A percentile compares a stretch with the other conserved stretches of the same genome.
Conservation (phyloP, 2,113 vertebrate species). For the Macquaria australasica region DNA sequence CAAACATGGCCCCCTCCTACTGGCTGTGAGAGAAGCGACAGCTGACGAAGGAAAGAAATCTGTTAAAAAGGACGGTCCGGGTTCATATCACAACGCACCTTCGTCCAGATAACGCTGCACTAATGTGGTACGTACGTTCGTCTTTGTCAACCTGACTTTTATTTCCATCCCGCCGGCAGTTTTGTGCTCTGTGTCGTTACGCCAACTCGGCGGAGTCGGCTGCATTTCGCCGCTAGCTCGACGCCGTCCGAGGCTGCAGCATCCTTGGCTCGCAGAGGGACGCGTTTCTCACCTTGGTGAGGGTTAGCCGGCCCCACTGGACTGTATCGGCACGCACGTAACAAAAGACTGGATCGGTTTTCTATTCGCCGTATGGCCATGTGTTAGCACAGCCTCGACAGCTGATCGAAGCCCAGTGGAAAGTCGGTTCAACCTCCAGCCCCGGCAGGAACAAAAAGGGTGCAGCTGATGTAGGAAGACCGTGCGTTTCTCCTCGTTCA, state of each 20-base stretch:
- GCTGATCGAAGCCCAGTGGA: not conserved
- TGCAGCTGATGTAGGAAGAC: conserved; percentile 41
- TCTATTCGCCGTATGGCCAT: not conserved
- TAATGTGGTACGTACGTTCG: conserved; percentile 62
- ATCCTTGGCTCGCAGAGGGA: conserved; percentile 33
- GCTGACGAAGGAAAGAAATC: conserved; percentile 65
- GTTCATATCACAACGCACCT: not conserved
- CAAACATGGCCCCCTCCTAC: conserved; percentile 80
- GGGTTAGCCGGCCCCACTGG: not conserved
- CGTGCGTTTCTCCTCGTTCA: not conserved
- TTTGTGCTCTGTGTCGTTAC: not conserved
- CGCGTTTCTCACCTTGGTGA: not conserved
- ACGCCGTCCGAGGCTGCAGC: conserved; percentile 47
- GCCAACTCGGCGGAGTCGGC: conserved; percentile 33
- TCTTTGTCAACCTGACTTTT: not conserved
- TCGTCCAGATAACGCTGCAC: not conserved
- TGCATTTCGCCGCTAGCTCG: conserved; percentile 55
- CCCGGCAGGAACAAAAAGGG: conserved; percentile 52
- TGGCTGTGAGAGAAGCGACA: conserved; percentile 64
- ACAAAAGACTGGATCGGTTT: not conserved
- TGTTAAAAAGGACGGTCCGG: not conserved
- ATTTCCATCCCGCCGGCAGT: not conserved
- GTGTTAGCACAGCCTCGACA: not conserved
- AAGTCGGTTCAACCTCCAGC: not conserved
- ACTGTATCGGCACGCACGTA: not conserved